Evolutionary conservation across 2,888 invertebrate species (phyloP).

Genomic region (Tetragonisca angustula): DNA sequence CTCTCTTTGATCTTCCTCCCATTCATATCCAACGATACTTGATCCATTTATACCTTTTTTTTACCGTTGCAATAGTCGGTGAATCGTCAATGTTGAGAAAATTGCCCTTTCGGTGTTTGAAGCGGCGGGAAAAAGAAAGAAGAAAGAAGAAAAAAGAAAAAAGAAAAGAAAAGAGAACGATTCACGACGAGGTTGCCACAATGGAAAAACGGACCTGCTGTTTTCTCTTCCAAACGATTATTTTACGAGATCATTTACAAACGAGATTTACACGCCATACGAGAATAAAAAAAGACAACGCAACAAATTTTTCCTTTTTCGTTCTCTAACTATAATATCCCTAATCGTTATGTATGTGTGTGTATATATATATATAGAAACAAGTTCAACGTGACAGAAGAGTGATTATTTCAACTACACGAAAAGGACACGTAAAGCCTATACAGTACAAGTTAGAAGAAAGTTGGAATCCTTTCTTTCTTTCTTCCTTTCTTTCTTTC

Average conservation of each 20-base stretch:
- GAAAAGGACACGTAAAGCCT: constrained; percentile 64
- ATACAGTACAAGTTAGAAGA: constrained; percentile 63
- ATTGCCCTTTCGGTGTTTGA: background rate
- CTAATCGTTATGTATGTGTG: constrained; percentile 21
- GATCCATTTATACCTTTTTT: constrained; percentile 9
- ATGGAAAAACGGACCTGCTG: constrained; percentile 31
- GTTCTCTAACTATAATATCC: constrained; percentile 64
- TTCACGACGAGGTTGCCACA: constrained; percentile 9
- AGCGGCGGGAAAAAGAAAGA: background rate
- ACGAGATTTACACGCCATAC: constrained; percentile 55
- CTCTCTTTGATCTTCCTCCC: constrained; percentile 40
- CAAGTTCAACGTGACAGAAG: constrained; percentile 48
- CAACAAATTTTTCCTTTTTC: constrained; percentile 35
- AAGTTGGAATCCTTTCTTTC: constrained; percentile 53
- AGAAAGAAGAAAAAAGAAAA: no score
- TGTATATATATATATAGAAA: constrained; percentile 40
- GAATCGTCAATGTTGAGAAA: constrained; percentile 13
- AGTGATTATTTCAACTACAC: constrained; percentile 62
- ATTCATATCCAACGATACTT: constrained; percentile 24
- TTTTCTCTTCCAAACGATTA: constrained; percentile 7
- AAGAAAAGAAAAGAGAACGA: background rate
- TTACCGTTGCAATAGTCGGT: constrained; percentile 15
- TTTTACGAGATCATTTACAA: constrained; percentile 29
- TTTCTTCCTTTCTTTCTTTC: constrained; percentile 12
- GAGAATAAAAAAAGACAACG: constrained; percentile 60